These are phyloP conservation scores for Microctonus hyperodae DNA, from an alignment of 2,888 invertebrate species.

Conservation along the genomic window DNA sequence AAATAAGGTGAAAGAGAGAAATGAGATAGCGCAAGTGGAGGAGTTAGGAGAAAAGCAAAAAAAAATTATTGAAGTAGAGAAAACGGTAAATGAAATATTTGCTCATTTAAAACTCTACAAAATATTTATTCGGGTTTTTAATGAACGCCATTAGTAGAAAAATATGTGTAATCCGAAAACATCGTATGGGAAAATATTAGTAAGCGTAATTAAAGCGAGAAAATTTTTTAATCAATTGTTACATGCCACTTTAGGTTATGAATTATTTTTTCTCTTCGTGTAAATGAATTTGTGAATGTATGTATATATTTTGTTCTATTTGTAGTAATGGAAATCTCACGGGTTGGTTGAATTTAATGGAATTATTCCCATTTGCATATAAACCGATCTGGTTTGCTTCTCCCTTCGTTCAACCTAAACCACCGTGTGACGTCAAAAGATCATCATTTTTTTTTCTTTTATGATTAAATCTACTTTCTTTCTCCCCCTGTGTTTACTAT, in stretches of 20 bases:
- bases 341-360: slow-evolving; percentile 29
- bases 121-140: background rate
- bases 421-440: slow-evolving; percentile 11
- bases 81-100: background rate
- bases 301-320: background rate
- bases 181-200: background rate
- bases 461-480: slow-evolving; percentile 6
- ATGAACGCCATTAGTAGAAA: background rate
- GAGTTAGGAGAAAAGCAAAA: background rate
- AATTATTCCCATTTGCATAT: slow-evolving; percentile 38
- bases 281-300: background rate
- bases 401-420: slow-evolving; percentile 23
- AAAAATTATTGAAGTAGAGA: background rate
- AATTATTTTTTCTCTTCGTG: background rate
- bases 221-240: slow-evolving; percentile 13
- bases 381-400: slow-evolving; percentile 31
- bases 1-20: background rate
- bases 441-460: slow-evolving; percentile 20
- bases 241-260: slow-evolving; percentile 21
- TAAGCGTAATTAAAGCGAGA: slow-evolving; percentile 2
- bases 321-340: slow-evolving; percentile 18
- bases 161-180: background rate
- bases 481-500: too few relatives aligned
- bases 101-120: background rate
- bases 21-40: too few relatives aligned